Evolutionary conservation across 2,797 vertebrate species (phyloP).

Genomic region (Arctocebus calabarensis): DNA sequence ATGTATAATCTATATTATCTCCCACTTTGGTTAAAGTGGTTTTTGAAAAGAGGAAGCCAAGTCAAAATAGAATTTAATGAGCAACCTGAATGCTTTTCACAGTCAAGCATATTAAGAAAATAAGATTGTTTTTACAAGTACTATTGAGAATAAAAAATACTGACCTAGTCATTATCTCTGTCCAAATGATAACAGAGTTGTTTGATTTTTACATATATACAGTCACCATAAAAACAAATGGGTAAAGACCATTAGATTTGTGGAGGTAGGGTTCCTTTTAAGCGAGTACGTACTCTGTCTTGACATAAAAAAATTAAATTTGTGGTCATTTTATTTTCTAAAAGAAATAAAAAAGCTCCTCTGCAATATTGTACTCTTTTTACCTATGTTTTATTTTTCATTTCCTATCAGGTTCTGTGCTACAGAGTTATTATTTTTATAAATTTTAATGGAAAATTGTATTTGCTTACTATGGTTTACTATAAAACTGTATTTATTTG

Average conservation of each 20-base stretch:
- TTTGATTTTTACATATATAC: not conserved
- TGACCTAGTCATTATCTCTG: not conserved
- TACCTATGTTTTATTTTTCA: not conserved
- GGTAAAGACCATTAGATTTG: not conserved
- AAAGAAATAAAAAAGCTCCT: not conserved
- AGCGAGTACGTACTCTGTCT: not conserved
- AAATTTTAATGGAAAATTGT: not conserved
- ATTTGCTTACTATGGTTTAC: not conserved
- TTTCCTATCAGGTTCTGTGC: not conserved
- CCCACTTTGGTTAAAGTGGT: not conserved
- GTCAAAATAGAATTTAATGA: not conserved
- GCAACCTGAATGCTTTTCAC: not conserved
- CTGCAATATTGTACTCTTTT: not conserved
- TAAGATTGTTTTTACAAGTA: not conserved
- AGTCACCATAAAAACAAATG: not conserved
- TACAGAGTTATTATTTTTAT: not conserved
- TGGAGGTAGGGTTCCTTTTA: not conserved
- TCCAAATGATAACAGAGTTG: not conserved
- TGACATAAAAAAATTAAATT: conserved; percentile 29
- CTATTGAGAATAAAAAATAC: conserved; percentile 8
- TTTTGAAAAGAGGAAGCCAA: conserved; percentile 16
- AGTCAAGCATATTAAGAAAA: not conserved
- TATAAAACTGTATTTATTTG: not conserved
- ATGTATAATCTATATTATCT: not conserved
- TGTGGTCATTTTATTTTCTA: not conserved